Conservation (phyloP, 2,797 vertebrate genomes). For the Danio albolineatus region DNA sequence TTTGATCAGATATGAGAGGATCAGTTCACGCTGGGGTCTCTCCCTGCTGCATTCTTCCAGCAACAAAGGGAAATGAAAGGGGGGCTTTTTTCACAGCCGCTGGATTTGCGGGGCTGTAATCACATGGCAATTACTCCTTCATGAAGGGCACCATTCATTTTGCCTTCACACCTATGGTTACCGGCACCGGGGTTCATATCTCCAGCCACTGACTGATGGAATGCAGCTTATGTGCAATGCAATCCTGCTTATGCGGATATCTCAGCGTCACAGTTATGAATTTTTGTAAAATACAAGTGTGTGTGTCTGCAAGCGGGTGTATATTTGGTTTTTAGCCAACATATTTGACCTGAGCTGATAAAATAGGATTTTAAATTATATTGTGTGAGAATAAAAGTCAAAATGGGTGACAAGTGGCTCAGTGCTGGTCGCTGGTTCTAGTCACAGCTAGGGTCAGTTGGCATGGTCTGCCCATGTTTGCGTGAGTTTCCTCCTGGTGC, state of each 20-base stretch:
- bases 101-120: conserved; percentile 71
- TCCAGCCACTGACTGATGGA: conserved; percentile 55
- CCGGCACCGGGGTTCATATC: conserved; percentile 57
- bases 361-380: too few relatives aligned
- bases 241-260: conserved; percentile 19
- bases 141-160: conserved; percentile 69
- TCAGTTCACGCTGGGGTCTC: conserved; percentile 62
- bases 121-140: conserved; percentile 69
- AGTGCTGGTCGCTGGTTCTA: too few relatives aligned
- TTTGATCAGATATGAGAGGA: conserved; percentile 67
- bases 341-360: background rate
- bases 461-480: too few relatives aligned
- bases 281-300: conserved; percentile 7
- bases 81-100: conserved; percentile 71
- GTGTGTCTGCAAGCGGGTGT: background rate
- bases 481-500: too few relatives aligned
- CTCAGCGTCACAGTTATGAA: background rate
- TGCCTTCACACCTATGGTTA: conserved; percentile 64
- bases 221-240: conserved; percentile 47
- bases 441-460: too few relatives aligned
- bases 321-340: background rate
- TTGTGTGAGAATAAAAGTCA: too few relatives aligned
- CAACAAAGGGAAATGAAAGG: conserved; percentile 67
- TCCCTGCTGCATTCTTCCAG: conserved; percentile 56
- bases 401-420: too few relatives aligned